A percentile compares a stretch with the other conserved stretches of the same genome.
Evolutionary conservation across 2,797 vertebrate species (phyloP).

Genomic region (Chrysocyon brachyurus): DNA sequence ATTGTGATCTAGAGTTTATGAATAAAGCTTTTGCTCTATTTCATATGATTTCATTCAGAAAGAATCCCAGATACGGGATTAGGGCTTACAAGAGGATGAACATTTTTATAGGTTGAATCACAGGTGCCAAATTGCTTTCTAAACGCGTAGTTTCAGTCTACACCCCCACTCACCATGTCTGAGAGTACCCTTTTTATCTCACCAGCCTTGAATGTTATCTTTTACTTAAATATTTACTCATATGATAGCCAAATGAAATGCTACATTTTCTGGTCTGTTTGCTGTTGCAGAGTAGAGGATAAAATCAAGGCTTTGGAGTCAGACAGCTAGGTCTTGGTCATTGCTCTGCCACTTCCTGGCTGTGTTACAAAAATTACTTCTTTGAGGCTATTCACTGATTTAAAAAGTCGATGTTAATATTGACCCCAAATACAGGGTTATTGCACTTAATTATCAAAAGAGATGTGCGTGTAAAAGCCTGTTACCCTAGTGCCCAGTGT

Average conservation of each 20-base stretch:
- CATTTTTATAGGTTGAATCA: constrained; percentile 45
- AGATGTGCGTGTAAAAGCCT: neutral
- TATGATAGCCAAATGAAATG: constrained; percentile 40
- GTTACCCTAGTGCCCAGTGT: neutral
- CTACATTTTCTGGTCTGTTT: constrained; percentile 37
- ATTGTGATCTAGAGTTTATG: constrained; percentile 5
- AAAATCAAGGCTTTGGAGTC: constrained; percentile 12
- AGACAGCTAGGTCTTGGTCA: constrained; percentile 34
- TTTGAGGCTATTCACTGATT: neutral
- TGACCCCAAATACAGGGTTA: neutral
- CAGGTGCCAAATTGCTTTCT: constrained; percentile 39
- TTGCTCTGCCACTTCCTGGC: neutral
- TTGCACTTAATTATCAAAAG: constrained; percentile 40
- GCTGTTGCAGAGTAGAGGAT: neutral
- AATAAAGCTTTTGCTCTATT: constrained; percentile 56
- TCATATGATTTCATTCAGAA: constrained; percentile 65
- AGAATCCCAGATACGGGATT: constrained; percentile 40
- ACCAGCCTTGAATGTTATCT: constrained; percentile 45
- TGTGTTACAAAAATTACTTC: constrained; percentile 43
- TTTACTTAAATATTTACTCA: constrained; percentile 71
- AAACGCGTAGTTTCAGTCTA: constrained; percentile 62
- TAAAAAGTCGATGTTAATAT: neutral
- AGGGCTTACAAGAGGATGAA: neutral
- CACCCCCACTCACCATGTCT: constrained; percentile 12
- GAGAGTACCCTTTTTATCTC: constrained; percentile 54